A percentile compares a stretch with the other conserved stretches of the same genome.
Conservation (phyloP, 1,140 invertebrate genomes). For the Zaprionus capensis region DNA sequence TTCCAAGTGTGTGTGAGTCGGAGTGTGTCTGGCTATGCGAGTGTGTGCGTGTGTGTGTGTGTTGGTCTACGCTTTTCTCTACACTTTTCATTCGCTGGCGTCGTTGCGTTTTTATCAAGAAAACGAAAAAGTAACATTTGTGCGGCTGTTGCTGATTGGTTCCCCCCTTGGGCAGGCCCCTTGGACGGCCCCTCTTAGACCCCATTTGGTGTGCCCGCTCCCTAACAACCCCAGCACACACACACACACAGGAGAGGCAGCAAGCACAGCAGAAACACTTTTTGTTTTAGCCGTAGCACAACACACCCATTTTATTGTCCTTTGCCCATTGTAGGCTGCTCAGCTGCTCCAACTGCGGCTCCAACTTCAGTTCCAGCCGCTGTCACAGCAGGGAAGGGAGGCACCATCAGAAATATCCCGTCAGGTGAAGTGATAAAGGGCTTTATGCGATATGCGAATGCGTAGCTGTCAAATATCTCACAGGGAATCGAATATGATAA, state of each 20-base stretch:
- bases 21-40: constrained; percentile 26
- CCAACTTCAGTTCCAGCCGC: constrained; percentile 23
- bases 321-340: constrained; percentile 23
- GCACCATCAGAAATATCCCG: neutral
- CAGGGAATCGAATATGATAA: neutral
- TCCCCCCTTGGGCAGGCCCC: constrained; percentile 37
- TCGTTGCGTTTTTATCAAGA: constrained; percentile 68
- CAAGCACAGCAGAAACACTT: constrained; percentile 51
- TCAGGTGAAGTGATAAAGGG: constrained; percentile 12
- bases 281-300: constrained; percentile 75
- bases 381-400: neutral
- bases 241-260: neutral
- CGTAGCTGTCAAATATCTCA: constrained; percentile 6
- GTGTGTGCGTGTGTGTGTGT: constrained; percentile 38
- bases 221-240: constrained; percentile 18
- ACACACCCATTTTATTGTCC: constrained; percentile 78
- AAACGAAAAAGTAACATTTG: constrained; percentile 74
- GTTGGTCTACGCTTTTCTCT: constrained; percentile 57
- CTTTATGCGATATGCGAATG: neutral
- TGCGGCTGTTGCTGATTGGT: constrained; percentile 73
- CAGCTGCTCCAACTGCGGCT: constrained; percentile 1
- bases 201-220: neutral
- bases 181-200: too few relatives aligned
- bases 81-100: constrained; percentile 77
- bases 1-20: constrained; percentile 23